Conservation (phyloP, 2,113 vertebrate species). For the Crotalus tigris region DNA sequence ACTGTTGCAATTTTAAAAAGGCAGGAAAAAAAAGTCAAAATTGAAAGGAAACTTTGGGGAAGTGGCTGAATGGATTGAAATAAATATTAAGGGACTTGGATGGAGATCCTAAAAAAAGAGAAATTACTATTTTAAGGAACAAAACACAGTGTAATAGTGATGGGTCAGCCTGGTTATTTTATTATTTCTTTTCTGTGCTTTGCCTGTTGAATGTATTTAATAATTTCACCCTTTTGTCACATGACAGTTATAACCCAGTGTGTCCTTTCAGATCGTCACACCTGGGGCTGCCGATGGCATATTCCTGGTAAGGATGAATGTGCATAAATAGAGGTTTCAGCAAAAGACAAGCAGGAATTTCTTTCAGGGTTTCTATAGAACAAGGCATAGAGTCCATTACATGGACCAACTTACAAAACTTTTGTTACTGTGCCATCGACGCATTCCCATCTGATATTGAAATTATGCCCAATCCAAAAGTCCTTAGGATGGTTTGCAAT, state of each 20-base stretch:
- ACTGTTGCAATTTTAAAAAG: neutral
- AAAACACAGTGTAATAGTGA: too few species aligned
- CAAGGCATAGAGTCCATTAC: neutral
- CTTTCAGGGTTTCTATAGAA: neutral
- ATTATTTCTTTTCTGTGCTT: neutral
- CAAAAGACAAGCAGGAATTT: neutral
- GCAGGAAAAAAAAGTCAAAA: neutral
- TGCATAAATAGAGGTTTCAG: neutral
- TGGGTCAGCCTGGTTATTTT: neutral
- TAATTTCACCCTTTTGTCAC: neutral
- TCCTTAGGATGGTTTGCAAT: neutral
- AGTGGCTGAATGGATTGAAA: neutral
- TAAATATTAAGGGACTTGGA: neutral
- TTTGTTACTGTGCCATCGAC: neutral
- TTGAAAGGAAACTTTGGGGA: neutral
- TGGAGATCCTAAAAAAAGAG: too few species aligned
- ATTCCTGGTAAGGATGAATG: neutral
- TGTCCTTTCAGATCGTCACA: neutral
- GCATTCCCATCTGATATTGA: neutral
- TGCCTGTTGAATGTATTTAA: neutral
- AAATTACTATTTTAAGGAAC: neutral
- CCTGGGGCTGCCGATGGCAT: neutral
- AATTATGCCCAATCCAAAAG: neutral
- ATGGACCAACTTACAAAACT: neutral
- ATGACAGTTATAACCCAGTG: neutral